Base-by-base conservation (phyloP, 2,797 vertebrate genomes). In the Hirundo rustica region DNA sequence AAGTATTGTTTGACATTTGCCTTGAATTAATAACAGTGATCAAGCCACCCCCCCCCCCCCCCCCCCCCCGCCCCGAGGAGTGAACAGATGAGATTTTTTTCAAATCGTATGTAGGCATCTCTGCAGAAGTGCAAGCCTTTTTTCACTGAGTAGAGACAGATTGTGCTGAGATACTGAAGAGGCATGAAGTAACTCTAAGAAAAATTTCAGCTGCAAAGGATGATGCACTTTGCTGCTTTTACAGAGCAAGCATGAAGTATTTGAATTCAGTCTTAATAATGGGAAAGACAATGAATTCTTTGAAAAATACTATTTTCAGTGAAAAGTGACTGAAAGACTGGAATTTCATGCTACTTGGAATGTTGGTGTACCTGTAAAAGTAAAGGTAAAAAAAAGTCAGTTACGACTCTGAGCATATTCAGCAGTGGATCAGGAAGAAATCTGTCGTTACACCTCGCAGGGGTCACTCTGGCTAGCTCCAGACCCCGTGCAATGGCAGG, bases 41-140 rank as follows among this genome's bases (percentile, higher is more conserved):
- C 11, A 85, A 61, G 2, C 40, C 40, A 15, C 30, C 12, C 22
- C 38, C 11, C 15, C 30, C 12, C 18, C 38, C 11, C 44, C 9
- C 4, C 8, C 5, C 15, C 26, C 12, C 22, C n/a, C n/a, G n/a
- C n/a, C n/a, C 38, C 32, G 32, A 53, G 16, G 7, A 3, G 4
- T 12, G 23, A 88, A 38, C 7, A 88, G 36, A 40, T 58, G 51
- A 89, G 13, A 2, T 71, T 67, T 85, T 85, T 77, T 83, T 73
- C 8, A 34, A 53, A 34, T 26, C 2, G 0, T 51, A 45, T 1
- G 0, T 26, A 51, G 12, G 21, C 0, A 6, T 45, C 10, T 86
- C 62, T 44, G 30, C 0, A 0, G 29, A 93, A 84, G 32, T 60
- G 7, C 36, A 70, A 81, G 20, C 61, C 6, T 6, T 81, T n/a